Evolutionary conservation across 2,113 vertebrate genomes (phyloP), one percentile per base, ranked within the genome.

Genomic region (Andinoacara biseriatus): DNA sequence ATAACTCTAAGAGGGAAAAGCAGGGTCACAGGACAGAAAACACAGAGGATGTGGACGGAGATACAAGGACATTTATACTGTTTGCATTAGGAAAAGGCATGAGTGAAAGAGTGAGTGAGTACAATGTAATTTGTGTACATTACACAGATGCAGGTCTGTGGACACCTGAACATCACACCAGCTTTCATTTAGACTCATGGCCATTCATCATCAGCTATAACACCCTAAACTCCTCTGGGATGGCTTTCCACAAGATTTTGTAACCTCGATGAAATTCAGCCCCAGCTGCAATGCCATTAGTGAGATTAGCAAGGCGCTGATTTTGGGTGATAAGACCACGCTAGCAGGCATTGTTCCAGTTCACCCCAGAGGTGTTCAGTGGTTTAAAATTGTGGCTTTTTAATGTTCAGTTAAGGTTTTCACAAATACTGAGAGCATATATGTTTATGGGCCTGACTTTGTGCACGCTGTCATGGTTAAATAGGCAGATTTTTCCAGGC

Each of bases 1-100:
- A 95, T 92, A 95, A 40, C 65, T 74, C 62, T 62, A 4, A 59
- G 58, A 82, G 81, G 86, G 86, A 81, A 89, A 86, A 86, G 43
- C 54, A 58, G 78, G 89, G 84, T 85, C 88, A 84, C 67, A 76
- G 74, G 84, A 85, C 67, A 80, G 76, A 86, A 84, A 78, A 76
- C 58, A 52, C 83, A 80, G 82, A 57, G 80, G 77, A 86, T 78
- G 35, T 75, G 78, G 60, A 76, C 10, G 35, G 5, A 81, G 86
- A 86, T 86, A 81, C 26, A 60, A 82, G 62, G 83, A 67, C 58
- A 52, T 86, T 82, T 83, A 54, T 61, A 31, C 31, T 82, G 80
- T 91, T 90, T 90, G 58, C 61, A 80, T 85, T 76, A 46, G 52
- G 17, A n/a, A 9, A 83, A 76, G 54, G 63, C 49, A 85, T 80